These are phyloP conservation scores for Sipha maydis DNA, from an alignment of 2,888 invertebrate species.

Conservation along the genomic window DNA sequence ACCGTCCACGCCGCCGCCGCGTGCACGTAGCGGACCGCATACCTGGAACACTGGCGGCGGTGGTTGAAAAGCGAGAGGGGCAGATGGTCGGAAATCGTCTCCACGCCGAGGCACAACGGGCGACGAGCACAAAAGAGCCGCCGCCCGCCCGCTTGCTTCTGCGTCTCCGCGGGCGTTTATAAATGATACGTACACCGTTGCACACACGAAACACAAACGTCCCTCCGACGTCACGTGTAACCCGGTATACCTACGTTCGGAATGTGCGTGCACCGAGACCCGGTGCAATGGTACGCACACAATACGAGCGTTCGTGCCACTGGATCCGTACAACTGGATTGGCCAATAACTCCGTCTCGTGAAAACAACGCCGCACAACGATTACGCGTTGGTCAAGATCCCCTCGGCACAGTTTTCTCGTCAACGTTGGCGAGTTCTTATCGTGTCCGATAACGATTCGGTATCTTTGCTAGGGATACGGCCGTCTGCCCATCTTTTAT, in stretches of 20 bases:
- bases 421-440: too few species aligned
- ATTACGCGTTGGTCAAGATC: too few species aligned
- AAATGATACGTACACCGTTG: not conserved
- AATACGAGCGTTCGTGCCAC: not conserved
- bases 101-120: not conserved
- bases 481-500: too few species aligned
- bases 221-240: not conserved
- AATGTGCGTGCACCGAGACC: not conserved
- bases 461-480: too few species aligned
- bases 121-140: slow-evolving; percentile 29
- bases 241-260: not conserved
- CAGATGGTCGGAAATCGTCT: slow-evolving; percentile 54
- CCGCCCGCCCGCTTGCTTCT: not conserved
- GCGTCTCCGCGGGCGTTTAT: not conserved
- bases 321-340: too few species aligned
- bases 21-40: slow-evolving; percentile 7
- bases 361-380: too few species aligned
- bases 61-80: slow-evolving; percentile 23
- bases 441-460: too few species aligned
- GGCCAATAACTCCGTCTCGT: too few species aligned
- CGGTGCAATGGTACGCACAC: not conserved
- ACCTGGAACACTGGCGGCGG: slow-evolving; percentile 5
- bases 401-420: too few species aligned
- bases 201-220: not conserved
- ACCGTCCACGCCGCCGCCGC: not conserved